A percentile compares a stretch with the other conserved stretches of the same genome.
Conservation (phyloP, 2,113 vertebrate species). For the Microcebus jonahi region DNA sequence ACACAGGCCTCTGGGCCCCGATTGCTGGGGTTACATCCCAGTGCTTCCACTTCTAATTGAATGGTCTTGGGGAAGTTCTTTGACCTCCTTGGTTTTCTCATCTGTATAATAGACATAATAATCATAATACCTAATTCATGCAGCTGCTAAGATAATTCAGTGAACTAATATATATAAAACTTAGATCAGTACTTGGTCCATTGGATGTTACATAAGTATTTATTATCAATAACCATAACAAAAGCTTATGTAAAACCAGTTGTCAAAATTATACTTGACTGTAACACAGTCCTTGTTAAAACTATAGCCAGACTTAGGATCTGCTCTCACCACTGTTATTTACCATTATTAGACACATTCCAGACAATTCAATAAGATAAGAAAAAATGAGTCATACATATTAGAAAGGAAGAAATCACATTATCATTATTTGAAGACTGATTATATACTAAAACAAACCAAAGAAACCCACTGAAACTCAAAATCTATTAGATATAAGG, state of each 20-base stretch:
- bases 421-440: constrained; percentile 56
- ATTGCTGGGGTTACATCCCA: neutral
- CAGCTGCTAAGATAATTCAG: neutral
- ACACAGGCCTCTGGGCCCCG: neutral
- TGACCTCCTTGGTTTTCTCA: neutral
- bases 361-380: constrained; percentile 41
- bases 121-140: neutral
- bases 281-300: neutral
- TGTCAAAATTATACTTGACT: neutral
- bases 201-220: neutral
- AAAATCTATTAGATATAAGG: constrained; percentile 58
- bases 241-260: neutral
- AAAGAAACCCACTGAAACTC: constrained; percentile 49
- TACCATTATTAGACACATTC: constrained; percentile 15
- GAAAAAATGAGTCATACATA: constrained; percentile 33
- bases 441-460: constrained; percentile 58
- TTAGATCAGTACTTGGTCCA: neutral
- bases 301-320: neutral
- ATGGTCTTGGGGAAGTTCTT: neutral
- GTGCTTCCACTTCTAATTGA: neutral
- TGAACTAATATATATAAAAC: neutral
- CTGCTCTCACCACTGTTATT: neutral
- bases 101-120: neutral
- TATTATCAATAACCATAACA: neutral
- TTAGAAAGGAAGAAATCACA: constrained; percentile 50